phyloP scores from a whole-genome alignment of 2,113 vertebrate species.

The Plecturocebus donacophilus region DNA sequence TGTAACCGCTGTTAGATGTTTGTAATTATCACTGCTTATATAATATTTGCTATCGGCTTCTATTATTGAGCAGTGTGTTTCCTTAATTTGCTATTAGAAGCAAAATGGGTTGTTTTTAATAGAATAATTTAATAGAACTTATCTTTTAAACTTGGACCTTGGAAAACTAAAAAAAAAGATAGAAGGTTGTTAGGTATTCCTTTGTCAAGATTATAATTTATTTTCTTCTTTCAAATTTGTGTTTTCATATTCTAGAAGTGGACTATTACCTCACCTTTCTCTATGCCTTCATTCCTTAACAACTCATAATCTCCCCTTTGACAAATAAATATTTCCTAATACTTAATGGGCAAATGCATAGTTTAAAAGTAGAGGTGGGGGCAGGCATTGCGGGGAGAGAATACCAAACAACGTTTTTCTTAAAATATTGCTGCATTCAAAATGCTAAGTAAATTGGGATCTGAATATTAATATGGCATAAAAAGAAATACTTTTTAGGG shows the following conservation, averaged over 20 bases:
- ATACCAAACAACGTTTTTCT: neutral
- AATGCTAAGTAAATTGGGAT: neutral
- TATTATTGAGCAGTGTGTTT: neutral
- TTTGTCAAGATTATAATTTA: neutral
- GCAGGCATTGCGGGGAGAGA: neutral
- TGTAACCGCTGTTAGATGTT: neutral
- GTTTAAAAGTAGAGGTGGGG: neutral
- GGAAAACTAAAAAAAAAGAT: neutral
- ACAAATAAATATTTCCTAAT: constrained; percentile 16
- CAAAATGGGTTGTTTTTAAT: neutral
- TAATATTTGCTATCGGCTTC: neutral
- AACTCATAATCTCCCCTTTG: neutral
- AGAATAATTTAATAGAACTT: neutral
- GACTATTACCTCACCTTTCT: constrained; percentile 24
- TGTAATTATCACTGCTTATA: neutral
- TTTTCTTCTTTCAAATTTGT: neutral
- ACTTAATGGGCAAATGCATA: neutral
- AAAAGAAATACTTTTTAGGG: neutral
- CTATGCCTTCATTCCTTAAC: neutral
- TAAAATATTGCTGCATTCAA: neutral
- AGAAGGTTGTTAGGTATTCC: neutral
- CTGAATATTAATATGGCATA: neutral
- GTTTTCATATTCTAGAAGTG: neutral
- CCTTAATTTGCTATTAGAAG: neutral
- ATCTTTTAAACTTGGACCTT: neutral